Evolutionary conservation across 2,888 invertebrate genomes (phyloP), one percentile per base, ranked within the genome.

Genomic region (Sarcophaga caerulescens): DNA sequence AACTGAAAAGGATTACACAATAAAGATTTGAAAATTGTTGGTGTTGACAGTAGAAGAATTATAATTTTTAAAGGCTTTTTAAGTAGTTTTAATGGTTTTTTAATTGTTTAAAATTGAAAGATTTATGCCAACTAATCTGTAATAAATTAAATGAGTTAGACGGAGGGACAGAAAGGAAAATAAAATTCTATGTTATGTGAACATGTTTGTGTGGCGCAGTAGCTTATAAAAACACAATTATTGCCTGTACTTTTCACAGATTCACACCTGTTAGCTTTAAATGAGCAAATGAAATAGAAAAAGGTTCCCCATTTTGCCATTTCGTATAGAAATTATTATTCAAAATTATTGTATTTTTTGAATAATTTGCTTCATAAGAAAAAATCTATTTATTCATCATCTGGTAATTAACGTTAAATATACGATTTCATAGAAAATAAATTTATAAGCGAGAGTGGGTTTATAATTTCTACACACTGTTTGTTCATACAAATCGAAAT

Each of bases 1-100:
- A 45, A 19, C 17, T 23, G 35, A 19, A 65, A 17, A 23, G n/a
- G 44, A n/a, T 17, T 17, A 19, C 21, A 65, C 25, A 52, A 23
- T 45, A 63, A 19, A 52, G 73, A 5, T 14, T 23, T 25, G 69
- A 12, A 52, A 52, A 52, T 52, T 52, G 52, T 62, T 21, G 5
- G 65, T 74, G 85, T 21, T 76, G 71, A 81, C 21, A 73, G 66
- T 25, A 71, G 21, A 45, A n/a, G 59, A 12, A 63, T 21, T 25
- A n/a, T 23, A 14, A 12, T 59, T 68, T 62, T 74, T 74, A 23
- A 23, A 35, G 52, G 73, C 35, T 44, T 81, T 78, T 82, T 69
- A 83, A 85, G 60, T 78, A 65, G 47, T 76, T 84, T 84, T 81
- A 86, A 86, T 86, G 84, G 84, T 35, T 81, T 84, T 86, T 86